These are phyloP conservation scores for Styela clava DNA, from an alignment of 23 tunicate genomes.

Conservation along the genomic window DNA sequence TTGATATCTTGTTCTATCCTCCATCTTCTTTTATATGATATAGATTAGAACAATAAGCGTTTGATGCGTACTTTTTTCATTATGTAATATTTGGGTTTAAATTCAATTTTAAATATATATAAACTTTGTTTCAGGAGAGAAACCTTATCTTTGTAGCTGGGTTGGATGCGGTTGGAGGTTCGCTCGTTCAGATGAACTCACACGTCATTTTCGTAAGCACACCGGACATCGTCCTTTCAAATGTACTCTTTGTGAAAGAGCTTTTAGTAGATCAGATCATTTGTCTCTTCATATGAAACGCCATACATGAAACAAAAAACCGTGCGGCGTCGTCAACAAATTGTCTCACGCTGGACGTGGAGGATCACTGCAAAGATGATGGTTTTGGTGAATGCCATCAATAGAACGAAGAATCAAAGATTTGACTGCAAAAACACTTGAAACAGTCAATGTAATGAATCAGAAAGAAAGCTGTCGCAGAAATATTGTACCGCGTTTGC, in stretches of 20 bases:
- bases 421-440: no score
- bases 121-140: slow-evolving; percentile 62
- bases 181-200: slow-evolving; percentile 99
- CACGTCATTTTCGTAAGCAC: slow-evolving; percentile 95
- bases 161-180: slow-evolving; percentile 98
- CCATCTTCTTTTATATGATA: neutral
- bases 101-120: neutral
- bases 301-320: slow-evolving; percentile 40
- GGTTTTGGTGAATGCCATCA: no score
- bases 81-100: neutral
- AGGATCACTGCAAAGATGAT: no score
- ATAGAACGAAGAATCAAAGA: no score
- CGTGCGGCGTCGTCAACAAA: neutral
- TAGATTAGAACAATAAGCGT: neutral
- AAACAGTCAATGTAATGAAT: no score
- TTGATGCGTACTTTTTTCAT: neutral
- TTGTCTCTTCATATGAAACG: slow-evolving; percentile 96
- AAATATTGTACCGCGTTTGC: neutral
- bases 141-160: slow-evolving; percentile 99
- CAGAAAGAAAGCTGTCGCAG: neutral
- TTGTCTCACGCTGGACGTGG: neutral
- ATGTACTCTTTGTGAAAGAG: slow-evolving; percentile 93
- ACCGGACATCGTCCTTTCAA: slow-evolving; percentile 98
- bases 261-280: slow-evolving; percentile 97
- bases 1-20: neutral